Base-by-base conservation (phyloP, 2,888 invertebrate genomes). In the Chloroclystis v-ata region DNA sequence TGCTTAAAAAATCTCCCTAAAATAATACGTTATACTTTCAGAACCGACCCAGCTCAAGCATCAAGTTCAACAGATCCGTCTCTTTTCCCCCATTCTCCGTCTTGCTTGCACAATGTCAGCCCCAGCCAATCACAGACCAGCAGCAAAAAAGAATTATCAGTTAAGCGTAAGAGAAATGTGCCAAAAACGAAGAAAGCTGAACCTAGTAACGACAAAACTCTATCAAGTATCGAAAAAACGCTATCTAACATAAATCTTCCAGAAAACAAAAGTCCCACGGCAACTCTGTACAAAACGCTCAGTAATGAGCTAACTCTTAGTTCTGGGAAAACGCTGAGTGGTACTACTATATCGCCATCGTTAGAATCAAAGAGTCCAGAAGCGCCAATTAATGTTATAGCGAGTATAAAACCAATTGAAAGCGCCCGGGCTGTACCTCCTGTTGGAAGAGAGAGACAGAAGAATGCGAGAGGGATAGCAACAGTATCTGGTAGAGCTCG, bases 11-110 rank as follows among this genome's bases (percentile, higher is more conserved):
- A n/a, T n/a, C n/a, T n/a, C n/a, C n/a, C n/a, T n/a, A n/a, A n/a
- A n/a, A n/a, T n/a, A n/a, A n/a, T 33, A 12, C n/a, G 10, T 26
- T 28, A 1, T 48, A 13, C 25, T 54, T 53, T 5, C 50, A 56
- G 58, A 14, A 42, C 8, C 9, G 68, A 64, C 39, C 57, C 59
- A 9, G 62, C 61, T 32, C 63, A 60, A 16, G 66, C 71, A 1
- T 68, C 72, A 1, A 67, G 69, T 45, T 69, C 67, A 4, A 59
- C 60, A n/a, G 61, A 66, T 4, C 52, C 61, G 4, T 46, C 58
- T 40, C 49, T 44, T 8, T 37, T 28, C 43, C 47, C 49, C 39
- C 43, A 52, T 48, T 26, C 49, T 16, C 43, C 40, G 26, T 32
- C 54, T 4, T 49, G 41, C 16, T 38, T 50, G 5, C 57, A 54